phyloP scores from a whole-genome alignment of 2,113 vertebrate species.

The Oncorhynchus kisutch region DNA sequence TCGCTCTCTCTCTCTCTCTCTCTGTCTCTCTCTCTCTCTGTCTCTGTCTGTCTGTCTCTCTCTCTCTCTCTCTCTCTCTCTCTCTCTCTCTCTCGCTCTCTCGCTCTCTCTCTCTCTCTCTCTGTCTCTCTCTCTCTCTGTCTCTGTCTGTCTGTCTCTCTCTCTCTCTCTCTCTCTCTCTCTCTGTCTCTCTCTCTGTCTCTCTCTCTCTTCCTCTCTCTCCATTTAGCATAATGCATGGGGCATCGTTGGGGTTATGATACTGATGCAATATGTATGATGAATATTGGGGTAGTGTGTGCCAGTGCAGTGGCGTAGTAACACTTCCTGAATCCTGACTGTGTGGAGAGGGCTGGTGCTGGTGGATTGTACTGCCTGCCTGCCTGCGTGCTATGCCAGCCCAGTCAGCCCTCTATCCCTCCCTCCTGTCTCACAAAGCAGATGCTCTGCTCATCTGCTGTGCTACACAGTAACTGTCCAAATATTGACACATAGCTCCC shows the following conservation, averaged over 20 bases:
- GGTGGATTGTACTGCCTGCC: neutral
- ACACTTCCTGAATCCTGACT: slow-evolving; percentile 36
- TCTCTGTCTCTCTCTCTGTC: neutral
- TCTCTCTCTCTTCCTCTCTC: neutral
- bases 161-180: neutral
- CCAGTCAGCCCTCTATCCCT: slow-evolving; percentile 5
- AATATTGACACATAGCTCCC: slow-evolving; percentile 57
- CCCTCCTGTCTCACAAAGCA: slow-evolving; percentile 37
- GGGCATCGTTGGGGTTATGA: slow-evolving; percentile 29
- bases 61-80: neutral
- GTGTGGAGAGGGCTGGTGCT: slow-evolving; percentile 22
- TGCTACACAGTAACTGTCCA: slow-evolving; percentile 56
- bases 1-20: neutral
- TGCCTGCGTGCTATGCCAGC: neutral
- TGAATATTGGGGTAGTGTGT: slow-evolving; percentile 29
- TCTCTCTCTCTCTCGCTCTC: neutral
- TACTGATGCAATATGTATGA: slow-evolving; percentile 60
- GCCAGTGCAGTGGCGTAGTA: slow-evolving; percentile 30
- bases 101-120: neutral
- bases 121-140: neutral
- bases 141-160: too few species aligned
- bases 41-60: too few species aligned
- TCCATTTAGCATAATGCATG: slow-evolving; percentile 47
- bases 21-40: neutral
- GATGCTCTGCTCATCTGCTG: slow-evolving; percentile 56